phyloP scores from a whole-genome alignment of 2,888 invertebrate species.

The Erannis defoliaria region DNA sequence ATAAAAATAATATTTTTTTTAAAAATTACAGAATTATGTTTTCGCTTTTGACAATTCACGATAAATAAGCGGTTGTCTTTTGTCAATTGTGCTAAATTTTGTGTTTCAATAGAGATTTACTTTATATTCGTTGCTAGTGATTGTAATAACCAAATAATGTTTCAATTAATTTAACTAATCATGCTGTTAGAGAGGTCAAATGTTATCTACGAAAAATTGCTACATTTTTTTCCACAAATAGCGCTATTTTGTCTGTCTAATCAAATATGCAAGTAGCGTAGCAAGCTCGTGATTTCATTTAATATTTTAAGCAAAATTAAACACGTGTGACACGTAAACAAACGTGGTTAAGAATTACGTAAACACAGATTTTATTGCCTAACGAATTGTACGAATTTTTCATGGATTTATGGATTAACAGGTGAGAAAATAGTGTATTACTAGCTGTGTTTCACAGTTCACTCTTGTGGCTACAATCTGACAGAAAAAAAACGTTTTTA shows the following conservation, averaged over 20 bases:
- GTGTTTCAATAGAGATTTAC: too few species aligned
- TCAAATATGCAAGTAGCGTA: constrained; percentile 22
- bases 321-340: constrained; percentile 32
- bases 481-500: too few species aligned
- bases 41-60: too few species aligned
- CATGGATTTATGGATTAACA: too few species aligned
- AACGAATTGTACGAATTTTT: not conserved
- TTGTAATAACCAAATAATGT: too few species aligned
- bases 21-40: not conserved
- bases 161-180: too few species aligned
- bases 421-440: too few species aligned
- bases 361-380: not conserved
- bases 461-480: too few species aligned
- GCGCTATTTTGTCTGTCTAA: constrained; percentile 7
- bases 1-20: not conserved
- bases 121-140: too few species aligned
- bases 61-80: too few species aligned
- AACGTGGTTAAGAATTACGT: constrained; percentile 14
- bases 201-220: not conserved
- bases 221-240: not conserved
- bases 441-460: too few species aligned
- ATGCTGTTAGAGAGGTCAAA: not conserved
- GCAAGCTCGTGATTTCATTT: constrained; percentile 29
- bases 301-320: constrained; percentile 27
- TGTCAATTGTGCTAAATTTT: too few species aligned